phyloP scores from a whole-genome alignment of 2,797 vertebrate species.

The Poeciliopsis infans region DNA sequence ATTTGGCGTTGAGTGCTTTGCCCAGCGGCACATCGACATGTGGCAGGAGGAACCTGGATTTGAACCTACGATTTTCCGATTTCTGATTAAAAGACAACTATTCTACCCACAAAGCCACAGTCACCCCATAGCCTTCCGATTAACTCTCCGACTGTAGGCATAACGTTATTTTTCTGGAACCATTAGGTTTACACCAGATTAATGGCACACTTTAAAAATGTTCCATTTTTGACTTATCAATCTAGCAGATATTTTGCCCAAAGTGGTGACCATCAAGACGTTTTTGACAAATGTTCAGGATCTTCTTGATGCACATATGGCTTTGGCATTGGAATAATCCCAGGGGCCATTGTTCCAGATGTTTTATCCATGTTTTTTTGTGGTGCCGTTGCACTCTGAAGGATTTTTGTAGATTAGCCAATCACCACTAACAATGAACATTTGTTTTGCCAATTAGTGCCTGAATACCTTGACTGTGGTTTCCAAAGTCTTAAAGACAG shows the following conservation, averaged over 20 bases:
- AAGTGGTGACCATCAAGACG: neutral
- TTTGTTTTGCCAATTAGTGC: neutral
- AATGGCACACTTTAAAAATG: neutral
- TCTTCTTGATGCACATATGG: neutral
- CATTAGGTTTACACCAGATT: neutral
- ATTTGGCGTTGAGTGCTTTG: no score
- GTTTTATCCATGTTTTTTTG: neutral
- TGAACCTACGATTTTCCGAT: no score
- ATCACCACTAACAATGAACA: neutral
- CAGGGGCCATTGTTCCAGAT: neutral
- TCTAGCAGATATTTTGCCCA: neutral
- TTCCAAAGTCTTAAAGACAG: neutral
- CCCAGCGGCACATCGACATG: no score
- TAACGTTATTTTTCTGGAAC: neutral
- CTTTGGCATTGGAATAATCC: neutral
- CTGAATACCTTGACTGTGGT: neutral
- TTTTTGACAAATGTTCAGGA: neutral
- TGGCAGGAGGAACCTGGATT: no score
- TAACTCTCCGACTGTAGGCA: neutral
- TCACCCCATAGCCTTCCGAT: no score
- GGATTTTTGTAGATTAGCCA: neutral
- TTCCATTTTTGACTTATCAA: neutral
- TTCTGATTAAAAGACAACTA: no score
- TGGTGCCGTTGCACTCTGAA: neutral
- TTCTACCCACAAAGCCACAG: no score